Base-by-base conservation (phyloP, 2,113 vertebrate species). In the Girardinichthys multiradiatus region DNA sequence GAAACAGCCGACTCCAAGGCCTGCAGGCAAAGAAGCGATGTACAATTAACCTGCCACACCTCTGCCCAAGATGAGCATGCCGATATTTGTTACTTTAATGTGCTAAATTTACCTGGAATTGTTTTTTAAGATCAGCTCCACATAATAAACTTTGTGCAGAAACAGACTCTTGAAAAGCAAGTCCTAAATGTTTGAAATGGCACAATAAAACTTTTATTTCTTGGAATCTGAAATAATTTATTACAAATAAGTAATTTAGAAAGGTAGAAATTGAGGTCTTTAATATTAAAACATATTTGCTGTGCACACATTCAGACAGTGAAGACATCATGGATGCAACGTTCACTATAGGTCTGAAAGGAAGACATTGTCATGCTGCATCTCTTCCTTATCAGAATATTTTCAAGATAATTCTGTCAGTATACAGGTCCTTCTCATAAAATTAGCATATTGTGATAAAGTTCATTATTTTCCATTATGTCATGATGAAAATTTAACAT, bases 1-100 rank as follows among this genome's bases (percentile, higher is more conserved):
- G 70, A 74, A 24, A 29, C 80, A 65, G 61, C 63, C 63, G 39
- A 42, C 83, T 65, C 15, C 61, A 65, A 72, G 68, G 64, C n/a
- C 51, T 71, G 58, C 12, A 70, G 65, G 65, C 61, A 71, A 33
- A 66, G 61, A 54, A 68, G 45, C 64, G 76, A 73, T 70, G 74
- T 81, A 72, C 70, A 80, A 29, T 79, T 77, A 84, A 86, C 84
- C 81, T 74, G 71, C 68, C 72, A 57, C 79, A 72, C 62, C 35
- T 65, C 57, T 57, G 63, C 72, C 37, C 60, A 48, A 75, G 29
- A 75, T 21, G 62, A 67, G 75, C 17, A 48, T 37, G 60, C 37
- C 30, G 14, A 70, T 68, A 73, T 81, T 48, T 42, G 61, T 66
- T 79, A 72, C 64, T 42, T 39, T 42, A 51, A 54, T 31, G 57